Evolutionary conservation across 1,140 invertebrate species (phyloP).

Genomic region (Achatina immaculata): DNA sequence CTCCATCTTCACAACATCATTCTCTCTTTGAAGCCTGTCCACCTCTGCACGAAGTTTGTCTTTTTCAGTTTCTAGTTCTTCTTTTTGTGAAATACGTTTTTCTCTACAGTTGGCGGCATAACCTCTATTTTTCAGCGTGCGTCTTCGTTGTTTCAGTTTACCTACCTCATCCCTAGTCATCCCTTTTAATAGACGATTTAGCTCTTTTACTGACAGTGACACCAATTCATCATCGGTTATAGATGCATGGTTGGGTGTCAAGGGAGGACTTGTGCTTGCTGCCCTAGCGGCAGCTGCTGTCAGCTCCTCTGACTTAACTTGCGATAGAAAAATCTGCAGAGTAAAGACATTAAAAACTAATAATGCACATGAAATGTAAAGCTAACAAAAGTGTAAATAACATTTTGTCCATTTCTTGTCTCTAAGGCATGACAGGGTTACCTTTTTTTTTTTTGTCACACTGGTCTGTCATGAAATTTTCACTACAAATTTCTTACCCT

Average conservation of each 20-base stretch:
- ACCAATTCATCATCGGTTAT: conserved; percentile 86
- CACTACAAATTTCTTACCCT: too few relatives aligned
- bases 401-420: too few relatives aligned
- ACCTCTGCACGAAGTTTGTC: conserved; percentile 64
- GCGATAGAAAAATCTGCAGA: conserved; percentile 67
- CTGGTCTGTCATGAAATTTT: too few relatives aligned
- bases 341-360: conserved; percentile 40
- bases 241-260: conserved; percentile 26
- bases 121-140: conserved; percentile 97
- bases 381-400: too few relatives aligned
- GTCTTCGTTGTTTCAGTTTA: conserved; percentile 93
- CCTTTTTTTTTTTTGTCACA: too few relatives aligned
- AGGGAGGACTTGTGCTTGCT: conserved; percentile 16
- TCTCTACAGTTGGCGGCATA: conserved; percentile 97
- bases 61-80: conserved; percentile 83
- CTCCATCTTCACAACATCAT: conserved; percentile 67
- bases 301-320: conserved; percentile 61
- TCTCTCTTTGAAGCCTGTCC: conserved; percentile 64
- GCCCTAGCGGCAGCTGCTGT: conserved; percentile 37
- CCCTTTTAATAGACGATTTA: conserved; percentile 94
- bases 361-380: too few relatives aligned
- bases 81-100: conserved; percentile 70
- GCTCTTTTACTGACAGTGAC: conserved; percentile 90
- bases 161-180: conserved; percentile 90
- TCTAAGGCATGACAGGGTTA: too few relatives aligned